Percentiles rank a stretch among this genome's conserved stretches.
Evolutionary conservation across 2,888 invertebrate genomes (phyloP).

Genomic region (Theodoxus fluviatilis): DNA sequence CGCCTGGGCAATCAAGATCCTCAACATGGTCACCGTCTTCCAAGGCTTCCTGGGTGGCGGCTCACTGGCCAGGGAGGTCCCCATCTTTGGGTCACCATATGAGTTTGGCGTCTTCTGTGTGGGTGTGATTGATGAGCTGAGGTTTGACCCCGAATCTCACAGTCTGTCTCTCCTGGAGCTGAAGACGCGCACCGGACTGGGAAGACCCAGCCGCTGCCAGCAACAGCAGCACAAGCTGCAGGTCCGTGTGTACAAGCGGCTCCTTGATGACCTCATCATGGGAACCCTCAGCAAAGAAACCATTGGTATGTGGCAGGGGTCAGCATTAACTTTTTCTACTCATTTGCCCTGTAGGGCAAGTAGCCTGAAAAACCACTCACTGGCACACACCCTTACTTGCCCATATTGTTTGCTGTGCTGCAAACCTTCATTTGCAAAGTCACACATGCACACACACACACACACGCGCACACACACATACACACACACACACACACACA

Average conservation of each 20-base stretch:
- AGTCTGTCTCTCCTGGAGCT: constrained; percentile 52
- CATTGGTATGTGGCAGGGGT: no score
- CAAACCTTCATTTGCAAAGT: no score
- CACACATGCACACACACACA: no score
- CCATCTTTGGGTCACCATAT: constrained; percentile 60
- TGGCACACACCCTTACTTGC: no score
- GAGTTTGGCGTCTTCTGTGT: constrained; percentile 50
- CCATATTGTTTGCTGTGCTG: no score
- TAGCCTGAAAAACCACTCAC: no score
- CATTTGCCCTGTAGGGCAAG: no score
- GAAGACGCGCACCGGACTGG: constrained; percentile 49
- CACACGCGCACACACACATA: no score
- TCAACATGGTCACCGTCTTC: constrained; percentile 50
- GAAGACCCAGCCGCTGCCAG: constrained; percentile 49
- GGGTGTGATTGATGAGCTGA: constrained; percentile 60
- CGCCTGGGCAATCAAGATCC: constrained; percentile 54
- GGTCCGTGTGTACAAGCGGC: constrained; percentile 56
- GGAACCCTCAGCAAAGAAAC: constrained; percentile 43
- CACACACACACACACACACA: no score
- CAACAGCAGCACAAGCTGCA: constrained; percentile 50
- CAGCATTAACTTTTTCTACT: no score
- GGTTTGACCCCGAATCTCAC: constrained; percentile 54
- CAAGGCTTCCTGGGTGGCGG: constrained; percentile 43
- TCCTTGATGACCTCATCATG: constrained; percentile 59
- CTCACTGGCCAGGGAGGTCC: constrained; percentile 52